Conservation (phyloP, 2,797 vertebrate species). For the Diplodus sargus region DNA sequence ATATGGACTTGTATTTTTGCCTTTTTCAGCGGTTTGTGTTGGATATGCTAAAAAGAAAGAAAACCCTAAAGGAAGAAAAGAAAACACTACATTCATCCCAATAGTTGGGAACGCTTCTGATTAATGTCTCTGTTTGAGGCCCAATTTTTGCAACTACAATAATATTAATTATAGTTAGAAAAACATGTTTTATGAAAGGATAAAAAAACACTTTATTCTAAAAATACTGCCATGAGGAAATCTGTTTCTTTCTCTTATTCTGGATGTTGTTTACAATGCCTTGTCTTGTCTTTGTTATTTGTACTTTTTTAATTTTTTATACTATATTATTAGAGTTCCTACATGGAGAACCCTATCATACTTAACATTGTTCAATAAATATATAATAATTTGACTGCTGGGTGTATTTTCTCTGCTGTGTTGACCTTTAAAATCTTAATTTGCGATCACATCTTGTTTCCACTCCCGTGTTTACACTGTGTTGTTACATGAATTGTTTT, state of each 20-base stretch:
- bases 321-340: slow-evolving; percentile 84
- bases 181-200: slow-evolving; percentile 61
- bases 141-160: slow-evolving; percentile 70
- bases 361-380: slow-evolving; percentile 84
- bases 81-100: slow-evolving; percentile 76
- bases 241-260: slow-evolving; percentile 69
- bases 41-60: slow-evolving; percentile 52
- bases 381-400: slow-evolving; percentile 65
- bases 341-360: slow-evolving; percentile 80
- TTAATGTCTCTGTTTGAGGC: slow-evolving; percentile 75
- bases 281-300: slow-evolving; percentile 82
- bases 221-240: slow-evolving; percentile 74
- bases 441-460: slow-evolving; percentile 1
- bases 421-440: background rate
- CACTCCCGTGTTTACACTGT: background rate
- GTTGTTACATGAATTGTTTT: background rate
- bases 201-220: slow-evolving; percentile 61
- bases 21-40: slow-evolving; percentile 70
- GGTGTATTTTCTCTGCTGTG: background rate
- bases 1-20: slow-evolving; percentile 70
- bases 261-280: slow-evolving; percentile 83
- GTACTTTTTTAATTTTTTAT: slow-evolving; percentile 88
- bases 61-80: slow-evolving; percentile 57
- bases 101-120: slow-evolving; percentile 65
- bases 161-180: slow-evolving; percentile 50